Base-by-base conservation (phyloP, 2,797 vertebrate species). In the Rhabdomys pumilio region DNA sequence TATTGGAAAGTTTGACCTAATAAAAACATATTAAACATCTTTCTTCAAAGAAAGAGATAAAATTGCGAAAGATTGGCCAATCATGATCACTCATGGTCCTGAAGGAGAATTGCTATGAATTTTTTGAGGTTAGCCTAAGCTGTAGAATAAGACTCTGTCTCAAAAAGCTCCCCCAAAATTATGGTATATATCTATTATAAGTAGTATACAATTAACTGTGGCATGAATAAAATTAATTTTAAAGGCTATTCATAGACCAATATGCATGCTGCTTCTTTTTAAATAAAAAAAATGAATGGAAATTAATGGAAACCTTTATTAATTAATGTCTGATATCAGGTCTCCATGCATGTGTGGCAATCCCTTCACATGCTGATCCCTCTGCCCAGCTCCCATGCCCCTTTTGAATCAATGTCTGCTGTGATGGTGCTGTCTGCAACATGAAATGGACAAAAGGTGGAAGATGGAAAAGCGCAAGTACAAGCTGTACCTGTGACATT, bases 371-470 rank as follows among this genome's bases (percentile, higher is more conserved):
- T 19, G n/a, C 9, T 55, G 15, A 72, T 8, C 72, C 15, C 19
- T 47, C 19, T 47, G 38, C 6, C 53, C 31, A 9, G 10, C 17
- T 38, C 22, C 34, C 12, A 14, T 9, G 3, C 7, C 59, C 67
- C 61, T 83, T 75, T 86, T 19, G 14, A 95, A 90, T 76, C 38
- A 91, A 5, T 24, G 83, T 79, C 82, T 75, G 41, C 5, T 95
- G 80, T 63, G 26, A 59, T 10, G 13, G 53, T 87, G 34, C 88
- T 89, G 82, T 85, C 67, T 76, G 50, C 47, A 14, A 41, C 20
- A 5, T 69, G 47, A 69, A 17, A 86, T 69, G 12, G 12, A 26
- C 63, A 26, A n/a, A 38, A 5, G 38, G 10, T 44, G 61, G 17
- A 31, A 65, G 34, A 19, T 75, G 50, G 24, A 19, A 55, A 92